Base-by-base conservation (phyloP, 2,113 vertebrate species). In the Mellivora capensis region DNA sequence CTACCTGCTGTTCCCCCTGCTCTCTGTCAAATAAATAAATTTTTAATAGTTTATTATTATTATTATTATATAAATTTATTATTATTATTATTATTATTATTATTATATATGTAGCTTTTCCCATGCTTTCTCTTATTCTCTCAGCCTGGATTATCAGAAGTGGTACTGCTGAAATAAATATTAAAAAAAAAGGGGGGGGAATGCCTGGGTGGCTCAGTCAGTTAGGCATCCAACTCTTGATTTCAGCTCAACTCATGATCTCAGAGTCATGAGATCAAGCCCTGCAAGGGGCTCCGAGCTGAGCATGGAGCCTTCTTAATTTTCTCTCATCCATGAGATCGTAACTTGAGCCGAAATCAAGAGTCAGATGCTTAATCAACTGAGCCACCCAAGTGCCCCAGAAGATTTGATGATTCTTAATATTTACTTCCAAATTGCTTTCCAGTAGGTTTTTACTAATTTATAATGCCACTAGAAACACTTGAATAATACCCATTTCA, bases 391-490 rank as follows among this genome's bases (percentile, higher is more conserved):
- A 67, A 34, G 62, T 34, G 31, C 62, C 62, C 62, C 62, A 67
- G 62, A 67, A 67, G 62, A 67, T 67, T 34, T 67, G 62, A 49
- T 96, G 52, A 31, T 72, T 93, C 86, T 77, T 76, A 47, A 52
- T 87, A 69, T 90, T 94, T 83, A 71, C 14, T 97, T 97, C 64
- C 79, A 74, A 91, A 88, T n/a, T 83, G 29, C 44, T 83, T 96
- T 91, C 61, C 9, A 34, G 34, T 94, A 72, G 25, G 31, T 87
- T 97, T 96, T 93, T 49, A 72, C 9, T 83, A 37, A 87, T 82
- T 91, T 89, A 79, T 57, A 88, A 84, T 74, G 47, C 11, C 18
- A 86, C 21, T 80, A 80, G 57, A 92, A 96, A 85, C n/a, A 81
- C 39, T 29, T 77, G 27, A 77, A 74, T 29, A 67, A 76, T 87